Base-by-base conservation (phyloP, 2,113 vertebrate species). In the Bettongia penicillata region DNA sequence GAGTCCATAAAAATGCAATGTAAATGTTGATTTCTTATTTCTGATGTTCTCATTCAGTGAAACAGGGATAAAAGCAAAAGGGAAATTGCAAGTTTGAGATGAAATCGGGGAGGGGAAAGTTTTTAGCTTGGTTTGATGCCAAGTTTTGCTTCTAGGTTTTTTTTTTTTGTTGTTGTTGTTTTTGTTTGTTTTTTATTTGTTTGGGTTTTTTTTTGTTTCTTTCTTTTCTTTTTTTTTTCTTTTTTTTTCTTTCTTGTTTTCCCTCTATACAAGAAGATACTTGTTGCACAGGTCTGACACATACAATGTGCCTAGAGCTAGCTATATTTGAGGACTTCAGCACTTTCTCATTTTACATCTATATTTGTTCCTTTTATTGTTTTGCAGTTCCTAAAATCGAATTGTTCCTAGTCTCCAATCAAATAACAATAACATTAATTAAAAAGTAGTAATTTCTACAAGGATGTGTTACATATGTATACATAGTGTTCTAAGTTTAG, bases 1-100 rank as follows among this genome's bases (percentile, higher is more conserved):
- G 8, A 94, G 94, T 90, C 37, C 37, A 95, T 95, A 95, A 96
- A 97, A 97, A 53, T 6, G 11, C 92, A 11, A 37, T 95, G 43
- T 97, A 94, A 95, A 94, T n/a, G 55, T 28, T 96, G n/a, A 4
- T 23, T 94, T 96, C 51, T 57, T 11, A 57, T 93, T 94, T 12
- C 91, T 68, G 50, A 94, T 68, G 48, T 84, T 93, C 93, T 48
- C 6, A 92, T 3, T 11, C 31, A 8, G 28, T 1, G 24, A 94
- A 53, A 0, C 0, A 94, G 28, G 89, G n/a, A 23, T 95, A 6
- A 52, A 3, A 77, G 55, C 24, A 94, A 91, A 92, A 19, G 16
- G 89, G 0, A 94, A 95, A 91, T 16, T 68, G 77, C 28, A 90
- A 57, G 1, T n/a, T 1, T 90, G 50, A 91, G 90, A 22, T n/a